A percentile compares a stretch with the other conserved stretches of the same genome.
Conservation (phyloP, 1,140 invertebrate species). For the Antheraea pernyi region DNA sequence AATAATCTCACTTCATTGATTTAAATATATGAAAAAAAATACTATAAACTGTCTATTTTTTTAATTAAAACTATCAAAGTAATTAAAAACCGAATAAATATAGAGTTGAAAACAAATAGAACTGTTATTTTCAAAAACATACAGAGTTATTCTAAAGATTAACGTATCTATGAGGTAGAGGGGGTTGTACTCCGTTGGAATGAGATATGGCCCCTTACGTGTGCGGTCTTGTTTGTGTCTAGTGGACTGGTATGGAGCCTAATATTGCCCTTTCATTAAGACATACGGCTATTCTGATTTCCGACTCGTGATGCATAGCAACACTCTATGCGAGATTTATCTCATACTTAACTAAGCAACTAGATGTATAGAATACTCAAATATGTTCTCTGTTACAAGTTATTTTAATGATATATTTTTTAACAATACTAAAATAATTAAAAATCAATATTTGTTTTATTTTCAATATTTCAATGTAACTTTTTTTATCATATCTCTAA, state of each 20-base stretch:
- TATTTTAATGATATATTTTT: not conserved
- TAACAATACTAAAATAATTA: too few relatives aligned
- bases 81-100: too few relatives aligned
- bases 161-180: not conserved
- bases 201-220: constrained; percentile 47
- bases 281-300: constrained; percentile 28
- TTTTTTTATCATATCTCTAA: too few relatives aligned
- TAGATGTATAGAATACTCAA: not conserved
- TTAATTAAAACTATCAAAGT: not conserved
- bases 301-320: constrained; percentile 32
- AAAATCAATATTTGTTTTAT: too few relatives aligned
- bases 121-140: not conserved
- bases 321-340: constrained; percentile 5
- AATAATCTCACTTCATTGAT: too few relatives aligned
- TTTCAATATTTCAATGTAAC: too few relatives aligned
- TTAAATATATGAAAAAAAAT: too few relatives aligned
- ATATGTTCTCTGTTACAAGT: not conserved
- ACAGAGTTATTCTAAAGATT: not conserved
- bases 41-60: too few relatives aligned
- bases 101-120: not conserved
- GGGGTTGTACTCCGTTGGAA: not conserved
- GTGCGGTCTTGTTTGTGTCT: constrained; percentile 72
- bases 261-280: constrained; percentile 66
- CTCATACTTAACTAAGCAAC: not conserved
- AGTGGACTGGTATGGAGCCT: constrained; percentile 44